phyloP scores from a whole-genome alignment of 2,113 vertebrate species.

The Thunnus maccoyii region DNA sequence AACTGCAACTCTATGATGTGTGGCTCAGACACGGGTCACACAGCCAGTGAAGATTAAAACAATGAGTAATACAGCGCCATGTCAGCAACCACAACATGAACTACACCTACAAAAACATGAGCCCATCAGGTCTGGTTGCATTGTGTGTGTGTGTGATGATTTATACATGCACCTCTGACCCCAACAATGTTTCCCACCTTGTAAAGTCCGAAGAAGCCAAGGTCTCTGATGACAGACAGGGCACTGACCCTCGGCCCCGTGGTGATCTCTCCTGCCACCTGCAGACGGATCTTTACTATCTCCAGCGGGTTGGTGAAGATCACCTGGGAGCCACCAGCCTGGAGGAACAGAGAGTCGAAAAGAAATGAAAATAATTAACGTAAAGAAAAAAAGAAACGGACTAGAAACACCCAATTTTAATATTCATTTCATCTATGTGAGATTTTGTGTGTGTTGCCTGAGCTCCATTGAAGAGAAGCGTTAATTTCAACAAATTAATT shows the following conservation, averaged over 20 bases:
- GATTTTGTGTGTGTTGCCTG: background rate
- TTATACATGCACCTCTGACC: slow-evolving; percentile 14
- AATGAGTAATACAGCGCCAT: background rate
- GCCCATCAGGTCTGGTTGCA: background rate
- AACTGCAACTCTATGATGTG: background rate
- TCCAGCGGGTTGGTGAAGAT: slow-evolving; percentile 94
- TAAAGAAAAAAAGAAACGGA: background rate
- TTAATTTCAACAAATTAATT: slow-evolving; percentile 10
- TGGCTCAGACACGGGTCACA: background rate
- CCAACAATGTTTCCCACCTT: slow-evolving; percentile 80
- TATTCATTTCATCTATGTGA: background rate
- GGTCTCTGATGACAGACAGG: slow-evolving; percentile 87
- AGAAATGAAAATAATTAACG: background rate
- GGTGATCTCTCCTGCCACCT: slow-evolving; percentile 93
- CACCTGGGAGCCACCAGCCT: slow-evolving; percentile 92
- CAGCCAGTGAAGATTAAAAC: background rate
- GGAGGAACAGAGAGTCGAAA: slow-evolving; percentile 35
- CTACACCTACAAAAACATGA: background rate
- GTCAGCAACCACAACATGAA: background rate
- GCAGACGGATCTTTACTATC: slow-evolving; percentile 93
- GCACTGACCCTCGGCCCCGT: slow-evolving; percentile 90
- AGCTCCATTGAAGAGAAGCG: background rate
- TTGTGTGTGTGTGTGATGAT: background rate
- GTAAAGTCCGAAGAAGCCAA: slow-evolving; percentile 91
- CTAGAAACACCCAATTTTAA: background rate